Base-by-base conservation (phyloP, 2,888 invertebrate genomes). In the Ypsolopha sequella region DNA sequence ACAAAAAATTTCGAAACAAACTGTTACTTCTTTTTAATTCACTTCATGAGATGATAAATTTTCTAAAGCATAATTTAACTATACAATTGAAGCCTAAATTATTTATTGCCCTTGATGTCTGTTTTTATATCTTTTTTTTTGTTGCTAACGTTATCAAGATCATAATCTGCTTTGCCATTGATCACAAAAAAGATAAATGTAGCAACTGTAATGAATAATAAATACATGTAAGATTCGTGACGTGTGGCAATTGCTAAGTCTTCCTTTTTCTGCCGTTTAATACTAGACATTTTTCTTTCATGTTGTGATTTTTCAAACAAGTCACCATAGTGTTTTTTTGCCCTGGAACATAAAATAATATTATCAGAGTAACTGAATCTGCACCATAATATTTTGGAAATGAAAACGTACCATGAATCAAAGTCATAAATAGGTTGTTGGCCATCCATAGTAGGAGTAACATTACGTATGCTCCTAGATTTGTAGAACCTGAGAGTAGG, bases 351-450 rank as follows among this genome's bases (percentile, higher is more conserved):
- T 50, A 13, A 13, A 43, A 24, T 1, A 0, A 11, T 6, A 13
- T 13, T 41, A 8, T 13, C 24, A 43, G 39, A 41, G 33, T 41
- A 39, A 50, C 11, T 49, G 52, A 48, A 36, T 38, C 33, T 24
- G 36, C 13, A 24, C 35, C 8, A 14, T 41, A 14, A 24, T 36
- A 52, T 41, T 48, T 41, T 41, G 50, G 14, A 33, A 34, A 48
- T 35, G 14, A 47, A 41, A 34, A 6, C 59, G 56, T 73, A 88
- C 95, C 95, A 96, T 56, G 91, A 89, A 66, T 96, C 96, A 75
- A 94, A 95, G 71, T 96, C 88, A 66, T 93, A 96, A 36, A 91
- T 89, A 8, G 90, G 89, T n/a, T 89, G 89, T 51, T 80, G 81
- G 0, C 93, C 93, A 53, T 88, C 76, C 55, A 88, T 78, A 0